A percentile compares a stretch with the other conserved stretches of the same genome.
These are phyloP conservation scores for Ricordea florida DNA, from an alignment of 92 coral and sea anemone species.

Conservation along the genomic window DNA sequence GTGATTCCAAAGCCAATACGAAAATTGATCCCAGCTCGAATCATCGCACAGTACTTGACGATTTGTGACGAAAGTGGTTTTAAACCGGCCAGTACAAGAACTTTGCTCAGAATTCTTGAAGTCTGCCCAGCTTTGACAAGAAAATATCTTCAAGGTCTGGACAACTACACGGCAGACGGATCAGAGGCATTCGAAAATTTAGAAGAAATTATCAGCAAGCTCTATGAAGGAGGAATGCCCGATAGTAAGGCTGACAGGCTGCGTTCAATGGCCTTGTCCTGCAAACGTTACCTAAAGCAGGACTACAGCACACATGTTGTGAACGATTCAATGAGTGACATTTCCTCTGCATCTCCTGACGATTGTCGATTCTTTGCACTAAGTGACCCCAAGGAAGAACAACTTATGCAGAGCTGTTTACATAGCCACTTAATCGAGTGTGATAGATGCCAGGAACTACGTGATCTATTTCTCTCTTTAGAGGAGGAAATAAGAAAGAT, in stretches of 20 bases:
- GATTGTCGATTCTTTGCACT: constrained; percentile 18
- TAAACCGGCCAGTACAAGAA: background rate
- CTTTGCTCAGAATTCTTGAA: constrained; percentile 3
- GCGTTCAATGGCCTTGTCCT: constrained; percentile 7
- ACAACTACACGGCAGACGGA: constrained; percentile 6
- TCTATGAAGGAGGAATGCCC: background rate
- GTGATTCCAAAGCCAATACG: background rate
- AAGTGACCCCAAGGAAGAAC: constrained; percentile 8
- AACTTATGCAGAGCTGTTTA: background rate
- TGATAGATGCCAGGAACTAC: constrained; percentile 14
- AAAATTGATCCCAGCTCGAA: background rate
- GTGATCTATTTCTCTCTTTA: background rate
- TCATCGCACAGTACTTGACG: background rate
- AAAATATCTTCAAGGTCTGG: constrained; percentile 2
- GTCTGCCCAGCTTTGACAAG: constrained; percentile 7
- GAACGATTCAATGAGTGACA: constrained; percentile 4
- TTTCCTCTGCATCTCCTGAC: constrained; percentile 5
- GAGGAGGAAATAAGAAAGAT: background rate
- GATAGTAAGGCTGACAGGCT: constrained; percentile 1
- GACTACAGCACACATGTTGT: constrained; percentile 26
- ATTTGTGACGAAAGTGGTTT: background rate
- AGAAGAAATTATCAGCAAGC: background rate
- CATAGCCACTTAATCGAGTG: constrained; percentile 15
- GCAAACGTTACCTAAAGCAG: constrained; percentile 6
- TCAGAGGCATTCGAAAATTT: background rate